Percentiles rank a stretch among this genome's conserved stretches.
phyloP scores from a whole-genome alignment of 2,888 invertebrate genomes.

The Digitonthophagus gazella region DNA sequence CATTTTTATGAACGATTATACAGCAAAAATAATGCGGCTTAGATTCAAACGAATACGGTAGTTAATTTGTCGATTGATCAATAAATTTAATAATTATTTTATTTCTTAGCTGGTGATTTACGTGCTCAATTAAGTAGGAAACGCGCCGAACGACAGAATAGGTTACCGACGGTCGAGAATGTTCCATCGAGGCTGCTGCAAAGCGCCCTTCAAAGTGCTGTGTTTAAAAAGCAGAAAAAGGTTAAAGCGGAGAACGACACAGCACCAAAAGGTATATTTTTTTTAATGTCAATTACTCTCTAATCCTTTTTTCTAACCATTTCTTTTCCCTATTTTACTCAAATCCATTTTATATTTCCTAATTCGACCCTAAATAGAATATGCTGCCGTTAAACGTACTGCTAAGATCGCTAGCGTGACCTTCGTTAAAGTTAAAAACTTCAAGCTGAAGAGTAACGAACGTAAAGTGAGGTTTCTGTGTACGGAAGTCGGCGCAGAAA shows the following conservation, averaged over 20 bases:
- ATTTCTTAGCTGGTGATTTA: slow-evolving; percentile 49
- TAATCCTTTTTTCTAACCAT: neutral
- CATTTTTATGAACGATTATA: no score
- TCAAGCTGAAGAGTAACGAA: slow-evolving; percentile 24
- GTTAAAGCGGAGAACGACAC: slow-evolving; percentile 40
- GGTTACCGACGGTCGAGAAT: slow-evolving; percentile 44
- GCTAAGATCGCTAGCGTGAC: slow-evolving; percentile 27
- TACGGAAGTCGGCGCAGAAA: slow-evolving; percentile 22
- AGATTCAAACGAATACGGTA: no score
- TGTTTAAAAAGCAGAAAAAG: slow-evolving; percentile 51
- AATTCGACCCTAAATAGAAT: slow-evolving; percentile 20
- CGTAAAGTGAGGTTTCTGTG: slow-evolving; percentile 33
- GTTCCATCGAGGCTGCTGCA: slow-evolving; percentile 54
- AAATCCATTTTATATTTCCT: slow-evolving; percentile 1
- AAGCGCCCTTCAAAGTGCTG: slow-evolving; percentile 56
- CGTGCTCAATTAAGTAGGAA: slow-evolving; percentile 56
- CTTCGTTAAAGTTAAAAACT: slow-evolving; percentile 30
- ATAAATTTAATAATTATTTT: neutral
- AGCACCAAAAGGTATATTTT: slow-evolving; percentile 35
- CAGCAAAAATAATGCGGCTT: no score
- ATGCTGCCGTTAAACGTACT: slow-evolving; percentile 30
- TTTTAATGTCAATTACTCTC: neutral
- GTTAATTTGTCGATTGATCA: no score
- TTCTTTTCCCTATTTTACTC: no score
- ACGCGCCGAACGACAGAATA: slow-evolving; percentile 53